phyloP scores from a whole-genome alignment of 2,797 vertebrate genomes.

The Gymnoscopelus microlampas region DNA sequence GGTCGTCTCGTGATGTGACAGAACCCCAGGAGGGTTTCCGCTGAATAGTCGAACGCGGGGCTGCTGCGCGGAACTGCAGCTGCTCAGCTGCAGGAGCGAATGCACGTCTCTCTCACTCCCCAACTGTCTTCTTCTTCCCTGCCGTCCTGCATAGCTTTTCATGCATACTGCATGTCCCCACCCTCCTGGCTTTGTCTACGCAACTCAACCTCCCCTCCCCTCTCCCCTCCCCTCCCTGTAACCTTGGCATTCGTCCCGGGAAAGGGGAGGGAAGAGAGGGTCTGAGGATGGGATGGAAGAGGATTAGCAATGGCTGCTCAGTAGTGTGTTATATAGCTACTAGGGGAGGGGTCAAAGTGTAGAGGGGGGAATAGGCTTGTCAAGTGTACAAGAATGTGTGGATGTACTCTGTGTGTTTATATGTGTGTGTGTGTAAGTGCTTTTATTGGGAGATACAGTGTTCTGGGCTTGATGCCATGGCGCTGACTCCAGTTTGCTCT shows the following conservation, averaged over 20 bases:
- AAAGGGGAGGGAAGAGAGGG: slow-evolving; percentile 32
- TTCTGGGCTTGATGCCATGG: slow-evolving; percentile 9
- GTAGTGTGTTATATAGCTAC: neutral
- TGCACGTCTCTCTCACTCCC: slow-evolving; percentile 6
- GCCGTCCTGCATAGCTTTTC: slow-evolving; percentile 46
- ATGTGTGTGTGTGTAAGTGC: slow-evolving; percentile 14
- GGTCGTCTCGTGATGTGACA: slow-evolving; percentile 16
- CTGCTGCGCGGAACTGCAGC: slow-evolving; percentile 32
- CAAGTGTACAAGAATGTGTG: slow-evolving; percentile 17
- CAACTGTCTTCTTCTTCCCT: slow-evolving; percentile 1
- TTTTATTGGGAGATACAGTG: slow-evolving; percentile 18
- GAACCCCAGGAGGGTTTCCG: slow-evolving; percentile 24
- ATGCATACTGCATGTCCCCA: slow-evolving; percentile 60
- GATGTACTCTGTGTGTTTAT: neutral
- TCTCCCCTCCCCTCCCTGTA: slow-evolving; percentile 30
- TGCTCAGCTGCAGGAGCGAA: slow-evolving; percentile 24
- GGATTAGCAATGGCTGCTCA: slow-evolving; percentile 29
- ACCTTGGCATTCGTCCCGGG: slow-evolving; percentile 67
- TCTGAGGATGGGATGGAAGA: slow-evolving; percentile 3
- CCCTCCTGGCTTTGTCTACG: neutral
- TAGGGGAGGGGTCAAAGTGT: slow-evolving; percentile 20
- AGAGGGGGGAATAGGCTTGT: slow-evolving; percentile 2
- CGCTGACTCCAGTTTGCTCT: slow-evolving; percentile 20
- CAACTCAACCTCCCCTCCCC: neutral
- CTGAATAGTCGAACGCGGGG: neutral